A percentile compares a stretch with the other conserved stretches of the same genome.
Conservation (phyloP, 2,797 vertebrate genomes). For the Microtus obscurus region DNA sequence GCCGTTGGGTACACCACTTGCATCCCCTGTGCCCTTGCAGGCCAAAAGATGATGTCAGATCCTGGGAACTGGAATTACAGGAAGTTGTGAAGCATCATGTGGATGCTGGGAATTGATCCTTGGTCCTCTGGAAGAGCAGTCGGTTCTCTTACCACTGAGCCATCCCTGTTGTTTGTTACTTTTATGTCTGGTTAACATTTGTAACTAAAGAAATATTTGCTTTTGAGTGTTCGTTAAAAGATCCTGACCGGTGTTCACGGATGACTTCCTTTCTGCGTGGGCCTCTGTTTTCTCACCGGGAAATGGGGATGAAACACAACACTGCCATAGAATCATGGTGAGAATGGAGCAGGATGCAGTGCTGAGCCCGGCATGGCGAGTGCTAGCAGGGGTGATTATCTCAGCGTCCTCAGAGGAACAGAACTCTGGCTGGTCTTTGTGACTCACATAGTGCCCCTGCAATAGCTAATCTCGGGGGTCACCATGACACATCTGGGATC, state of each 20-base stretch:
- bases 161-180: background rate
- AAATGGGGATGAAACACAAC: background rate
- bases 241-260: background rate
- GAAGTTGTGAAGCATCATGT: background rate
- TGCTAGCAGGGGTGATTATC: too few relatives aligned
- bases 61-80: background rate
- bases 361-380: background rate
- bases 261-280: background rate
- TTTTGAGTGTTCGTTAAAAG: slow-evolving; percentile 7
- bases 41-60: background rate
- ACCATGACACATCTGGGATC: too few relatives aligned
- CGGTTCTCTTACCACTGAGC: background rate
- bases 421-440: background rate
- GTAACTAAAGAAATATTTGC: background rate
- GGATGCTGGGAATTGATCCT: background rate
- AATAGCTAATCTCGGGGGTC: background rate
- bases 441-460: background rate
- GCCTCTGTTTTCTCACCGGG: background rate
- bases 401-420: background rate
- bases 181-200: background rate
- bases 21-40: background rate
- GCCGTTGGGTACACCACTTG: background rate
- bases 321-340: background rate
- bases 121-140: background rate
- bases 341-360: background rate